A percentile compares a stretch with the other conserved stretches of the same genome.
phyloP scores from a whole-genome alignment of 2,113 vertebrate genomes.

The Pogona vitticeps region DNA sequence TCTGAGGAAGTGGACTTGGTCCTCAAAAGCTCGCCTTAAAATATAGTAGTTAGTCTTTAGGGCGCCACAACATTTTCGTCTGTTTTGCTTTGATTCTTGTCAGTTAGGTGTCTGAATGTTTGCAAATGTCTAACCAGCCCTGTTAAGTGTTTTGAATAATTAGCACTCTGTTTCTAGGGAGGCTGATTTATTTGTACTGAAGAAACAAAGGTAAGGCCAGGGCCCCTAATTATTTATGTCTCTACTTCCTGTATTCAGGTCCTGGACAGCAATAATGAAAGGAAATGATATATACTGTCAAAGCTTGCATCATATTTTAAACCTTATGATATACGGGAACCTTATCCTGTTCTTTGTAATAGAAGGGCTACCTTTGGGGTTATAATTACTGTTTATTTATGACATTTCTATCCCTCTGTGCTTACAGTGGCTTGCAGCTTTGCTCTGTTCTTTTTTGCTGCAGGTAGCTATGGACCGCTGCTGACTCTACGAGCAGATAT shows the following conservation, averaged over 20 bases:
- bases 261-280: background rate
- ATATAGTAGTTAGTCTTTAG: too few species aligned
- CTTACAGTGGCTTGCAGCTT: too few species aligned
- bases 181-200: background rate
- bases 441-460: too few species aligned
- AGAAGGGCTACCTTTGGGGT: background rate
- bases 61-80: too few species aligned
- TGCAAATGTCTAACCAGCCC: background rate
- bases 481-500: too few species aligned
- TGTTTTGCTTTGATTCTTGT: too few species aligned
- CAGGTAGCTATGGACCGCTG: too few species aligned
- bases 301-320: background rate
- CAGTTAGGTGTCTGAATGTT: too few species aligned
- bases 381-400: background rate
- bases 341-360: background rate
- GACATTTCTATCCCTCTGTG: too few species aligned
- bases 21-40: too few species aligned
- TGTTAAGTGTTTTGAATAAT: background rate
- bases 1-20: too few species aligned
- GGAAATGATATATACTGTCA: background rate
- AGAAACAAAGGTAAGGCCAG: background rate
- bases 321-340: background rate
- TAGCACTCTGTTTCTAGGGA: background rate
- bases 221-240: background rate
- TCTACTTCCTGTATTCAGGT: background rate